Conservation (phyloP, 2,113 vertebrate species). For the Megaceryle maxima region DNA sequence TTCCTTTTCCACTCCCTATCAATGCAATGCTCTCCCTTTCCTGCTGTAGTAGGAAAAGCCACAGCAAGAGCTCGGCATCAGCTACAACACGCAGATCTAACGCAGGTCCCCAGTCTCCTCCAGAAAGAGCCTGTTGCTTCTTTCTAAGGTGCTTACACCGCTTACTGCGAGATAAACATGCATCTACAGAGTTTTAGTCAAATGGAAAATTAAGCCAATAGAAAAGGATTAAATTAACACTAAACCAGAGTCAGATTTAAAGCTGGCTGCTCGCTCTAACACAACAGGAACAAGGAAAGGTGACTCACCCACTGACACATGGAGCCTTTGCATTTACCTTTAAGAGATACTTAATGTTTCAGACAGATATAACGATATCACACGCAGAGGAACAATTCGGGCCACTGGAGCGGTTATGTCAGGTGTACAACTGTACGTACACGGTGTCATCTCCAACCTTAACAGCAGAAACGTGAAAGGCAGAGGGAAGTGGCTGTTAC, state of each 20-base stretch:
- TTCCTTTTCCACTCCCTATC: neutral
- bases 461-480: neutral
- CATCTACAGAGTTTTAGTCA: neutral
- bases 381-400: neutral
- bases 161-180: neutral
- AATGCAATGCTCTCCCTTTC: neutral
- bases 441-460: neutral
- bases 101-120: neutral
- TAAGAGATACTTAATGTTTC: slow-evolving; percentile 5
- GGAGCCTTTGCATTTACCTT: slow-evolving; percentile 42
- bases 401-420: neutral
- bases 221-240: neutral
- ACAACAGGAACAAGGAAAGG: slow-evolving; percentile 19
- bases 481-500: neutral
- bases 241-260: neutral
- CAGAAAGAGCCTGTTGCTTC: neutral
- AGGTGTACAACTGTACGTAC: neutral
- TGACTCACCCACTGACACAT: slow-evolving; percentile 31
- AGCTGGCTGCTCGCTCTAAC: neutral
- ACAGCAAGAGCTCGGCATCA: neutral
- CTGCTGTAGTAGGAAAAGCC: neutral
- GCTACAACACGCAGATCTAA: neutral
- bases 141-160: neutral
- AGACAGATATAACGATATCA: neutral
- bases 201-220: neutral